A percentile compares a stretch with the other conserved stretches of the same genome.
phyloP scores from a whole-genome alignment of 2,113 vertebrate species.

The Melozone crissalis region DNA sequence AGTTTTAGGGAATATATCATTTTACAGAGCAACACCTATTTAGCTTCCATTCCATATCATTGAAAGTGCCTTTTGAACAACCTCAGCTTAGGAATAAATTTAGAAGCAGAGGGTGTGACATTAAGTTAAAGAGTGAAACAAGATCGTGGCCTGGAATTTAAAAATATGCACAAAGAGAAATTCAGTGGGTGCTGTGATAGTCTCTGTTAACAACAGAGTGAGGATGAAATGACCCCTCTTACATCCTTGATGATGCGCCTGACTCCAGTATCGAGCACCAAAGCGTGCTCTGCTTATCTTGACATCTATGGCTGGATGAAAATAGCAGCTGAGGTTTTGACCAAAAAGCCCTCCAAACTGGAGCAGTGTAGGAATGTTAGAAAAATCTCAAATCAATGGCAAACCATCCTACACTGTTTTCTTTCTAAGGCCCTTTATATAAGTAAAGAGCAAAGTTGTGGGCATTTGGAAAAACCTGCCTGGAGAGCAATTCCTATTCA shows the following conservation, averaged over 20 bases:
- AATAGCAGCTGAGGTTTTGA: slow-evolving; percentile 18
- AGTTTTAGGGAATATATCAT: slow-evolving; percentile 27
- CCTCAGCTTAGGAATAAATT: slow-evolving; percentile 13
- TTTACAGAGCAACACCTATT: slow-evolving; percentile 30
- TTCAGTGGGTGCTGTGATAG: not conserved
- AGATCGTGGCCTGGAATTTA: not conserved
- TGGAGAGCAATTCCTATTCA: not conserved
- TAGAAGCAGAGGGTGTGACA: not conserved
- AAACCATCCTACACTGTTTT: not conserved
- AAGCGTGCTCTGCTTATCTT: not conserved
- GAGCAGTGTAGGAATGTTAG: not conserved
- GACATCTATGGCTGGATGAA: not conserved
- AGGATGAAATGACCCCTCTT: not conserved
- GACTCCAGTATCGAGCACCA: slow-evolving; percentile 4
- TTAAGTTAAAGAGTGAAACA: slow-evolving; percentile 30
- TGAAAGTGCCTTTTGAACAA: slow-evolving; percentile 28
- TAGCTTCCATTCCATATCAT: not conserved
- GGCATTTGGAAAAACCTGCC: not conserved
- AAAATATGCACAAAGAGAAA: not conserved
- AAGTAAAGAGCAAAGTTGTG: not conserved
- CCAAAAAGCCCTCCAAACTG: not conserved
- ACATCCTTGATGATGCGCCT: not conserved
- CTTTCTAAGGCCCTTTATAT: not conserved
- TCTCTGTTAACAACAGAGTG: not conserved
- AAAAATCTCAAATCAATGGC: not conserved